Evolutionary conservation across 2,888 invertebrate genomes (phyloP).

Genomic region (Lepeophtheirus nordmannii): DNA sequence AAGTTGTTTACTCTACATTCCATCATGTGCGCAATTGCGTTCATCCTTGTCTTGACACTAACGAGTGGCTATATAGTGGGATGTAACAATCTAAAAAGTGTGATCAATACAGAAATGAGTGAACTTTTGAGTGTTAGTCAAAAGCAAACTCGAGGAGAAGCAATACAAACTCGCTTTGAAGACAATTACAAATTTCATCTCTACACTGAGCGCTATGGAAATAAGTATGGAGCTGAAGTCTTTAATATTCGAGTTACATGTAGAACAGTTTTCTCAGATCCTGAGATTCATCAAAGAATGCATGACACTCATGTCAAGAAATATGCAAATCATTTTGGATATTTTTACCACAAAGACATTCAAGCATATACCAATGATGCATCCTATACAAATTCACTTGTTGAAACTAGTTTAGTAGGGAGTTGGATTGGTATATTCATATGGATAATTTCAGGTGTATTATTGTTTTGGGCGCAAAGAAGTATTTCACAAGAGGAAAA

Average conservation of each 20-base stretch:
- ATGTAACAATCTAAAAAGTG: no score
- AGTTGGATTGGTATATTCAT: conserved; percentile 16
- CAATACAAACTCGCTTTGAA: conserved; percentile 7
- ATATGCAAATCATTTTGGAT: conserved; percentile 12
- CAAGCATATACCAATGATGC: conserved; percentile 13
- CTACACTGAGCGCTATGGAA: conserved; percentile 13
- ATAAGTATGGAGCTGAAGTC: conserved; percentile 10
- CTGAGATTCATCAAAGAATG: conserved; percentile 16
- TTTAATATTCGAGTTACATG: background rate
- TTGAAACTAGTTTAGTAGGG: conserved; percentile 13
- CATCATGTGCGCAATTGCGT: no score
- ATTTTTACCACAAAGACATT: conserved; percentile 16
- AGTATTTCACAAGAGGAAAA: no score
- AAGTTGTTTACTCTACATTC: no score
- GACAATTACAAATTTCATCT: conserved; percentile 13
- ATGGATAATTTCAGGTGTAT: background rate
- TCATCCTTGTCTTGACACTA: no score
- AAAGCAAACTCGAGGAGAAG: conserved; percentile 3
- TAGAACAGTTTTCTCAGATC: conserved; percentile 15
- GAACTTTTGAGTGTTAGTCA: no score
- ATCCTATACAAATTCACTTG: conserved; percentile 9
- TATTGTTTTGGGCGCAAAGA: no score
- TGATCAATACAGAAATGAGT: no score
- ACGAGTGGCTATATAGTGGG: no score
- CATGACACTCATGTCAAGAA: conserved; percentile 15